phyloP scores from a whole-genome alignment of 1,140 invertebrate genomes.

The Bombus haemorrhoidalis region DNA sequence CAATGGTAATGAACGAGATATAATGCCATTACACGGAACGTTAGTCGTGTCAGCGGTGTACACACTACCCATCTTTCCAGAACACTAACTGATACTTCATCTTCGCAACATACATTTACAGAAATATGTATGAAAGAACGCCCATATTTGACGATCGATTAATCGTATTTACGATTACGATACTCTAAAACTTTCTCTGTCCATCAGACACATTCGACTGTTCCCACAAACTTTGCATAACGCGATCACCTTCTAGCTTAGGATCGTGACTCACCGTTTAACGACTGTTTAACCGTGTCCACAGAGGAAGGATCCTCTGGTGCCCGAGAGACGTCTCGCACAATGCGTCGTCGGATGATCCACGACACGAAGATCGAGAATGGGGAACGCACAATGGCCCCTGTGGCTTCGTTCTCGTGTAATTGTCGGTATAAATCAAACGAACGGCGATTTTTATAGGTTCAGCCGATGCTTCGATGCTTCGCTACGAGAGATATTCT shows the following conservation, averaged over 20 bases:
- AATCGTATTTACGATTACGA: conserved; percentile 50
- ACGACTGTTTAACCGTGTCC: conserved; percentile 48
- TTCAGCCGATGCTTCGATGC: not conserved
- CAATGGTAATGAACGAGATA: conserved; percentile 50
- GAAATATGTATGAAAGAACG: not conserved
- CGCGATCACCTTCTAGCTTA: conserved; percentile 45
- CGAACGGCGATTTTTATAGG: conserved; percentile 33
- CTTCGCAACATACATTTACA: not conserved
- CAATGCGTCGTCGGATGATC: conserved; percentile 2
- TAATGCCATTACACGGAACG: conserved; percentile 42
- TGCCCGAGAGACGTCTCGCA: not conserved
- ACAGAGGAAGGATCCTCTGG: not conserved
- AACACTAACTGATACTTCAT: not conserved
- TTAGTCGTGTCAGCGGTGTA: conserved; percentile 18
- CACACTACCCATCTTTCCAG: not conserved
- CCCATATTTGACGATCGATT: conserved; percentile 26
- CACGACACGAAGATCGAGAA: not conserved
- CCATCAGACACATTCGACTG: not conserved
- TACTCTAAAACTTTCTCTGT: conserved; percentile 17
- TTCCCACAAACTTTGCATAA: conserved; percentile 21
- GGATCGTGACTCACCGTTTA: conserved; percentile 59
- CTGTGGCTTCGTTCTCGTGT: not conserved
- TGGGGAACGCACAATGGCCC: not conserved
- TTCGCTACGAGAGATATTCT: not conserved
- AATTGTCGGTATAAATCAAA: conserved; percentile 21